These are phyloP conservation scores for Megatriorchis doriae DNA, from an alignment of 2,113 vertebrate genomes.

Conservation along the genomic window DNA sequence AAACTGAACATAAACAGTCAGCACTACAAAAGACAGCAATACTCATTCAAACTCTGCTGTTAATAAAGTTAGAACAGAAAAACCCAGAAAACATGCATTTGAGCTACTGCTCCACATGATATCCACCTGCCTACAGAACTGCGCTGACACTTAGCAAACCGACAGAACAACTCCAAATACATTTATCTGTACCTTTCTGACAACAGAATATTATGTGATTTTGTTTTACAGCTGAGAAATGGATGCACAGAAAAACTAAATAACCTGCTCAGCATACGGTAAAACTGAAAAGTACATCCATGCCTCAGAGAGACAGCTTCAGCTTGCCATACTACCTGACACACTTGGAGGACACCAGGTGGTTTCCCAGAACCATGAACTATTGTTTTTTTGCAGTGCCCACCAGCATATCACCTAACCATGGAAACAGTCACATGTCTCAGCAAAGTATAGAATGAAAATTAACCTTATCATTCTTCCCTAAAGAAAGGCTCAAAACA, in stretches of 20 bases:
- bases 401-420: not conserved
- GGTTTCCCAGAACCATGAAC: not conserved
- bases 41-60: not conserved
- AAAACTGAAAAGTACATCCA: not conserved
- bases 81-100: fast-evolving
- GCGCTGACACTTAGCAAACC: not conserved
- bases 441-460: fast-evolving
- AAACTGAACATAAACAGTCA: not conserved
- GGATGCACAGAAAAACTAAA: not conserved
- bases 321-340: not conserved
- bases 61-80: not conserved
- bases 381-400: not conserved
- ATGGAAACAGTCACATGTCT: not conserved
- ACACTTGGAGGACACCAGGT: fast-evolving
- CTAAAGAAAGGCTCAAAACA: not conserved
- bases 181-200: not conserved
- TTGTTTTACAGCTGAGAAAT: not conserved
- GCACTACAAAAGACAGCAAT: not conserved
- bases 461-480: fast-evolving
- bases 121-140: not conserved
- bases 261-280: fast-evolving
- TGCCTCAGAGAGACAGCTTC: not conserved
- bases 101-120: not conserved
- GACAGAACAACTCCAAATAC: not conserved
- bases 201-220: not conserved